A percentile compares a stretch with the other conserved stretches of the same genome.
These are phyloP conservation scores for Drosophila santomea DNA, from an alignment of 1,140 invertebrate species.

Conservation along the genomic window DNA sequence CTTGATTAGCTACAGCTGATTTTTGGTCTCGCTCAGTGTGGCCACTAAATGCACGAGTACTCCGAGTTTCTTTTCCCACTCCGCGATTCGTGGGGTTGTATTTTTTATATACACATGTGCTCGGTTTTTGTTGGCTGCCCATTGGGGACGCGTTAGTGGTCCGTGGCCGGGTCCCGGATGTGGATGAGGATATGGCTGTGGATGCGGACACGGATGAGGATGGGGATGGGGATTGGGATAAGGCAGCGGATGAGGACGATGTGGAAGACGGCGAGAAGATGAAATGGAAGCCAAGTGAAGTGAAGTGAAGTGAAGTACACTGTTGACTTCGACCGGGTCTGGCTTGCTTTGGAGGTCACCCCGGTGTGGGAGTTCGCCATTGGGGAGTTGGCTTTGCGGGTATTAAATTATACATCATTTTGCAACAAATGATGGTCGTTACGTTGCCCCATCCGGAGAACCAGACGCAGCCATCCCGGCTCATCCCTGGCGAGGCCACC, in stretches of 20 bases:
- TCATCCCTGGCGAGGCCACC: background rate
- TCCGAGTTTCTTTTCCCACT: conserved; percentile 44
- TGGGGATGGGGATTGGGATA: conserved; percentile 15
- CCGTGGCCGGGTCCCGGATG: conserved; percentile 60
- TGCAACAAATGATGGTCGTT: conserved; percentile 84
- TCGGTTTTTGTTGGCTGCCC: conserved; percentile 77
- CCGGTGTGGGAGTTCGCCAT: conserved; percentile 42
- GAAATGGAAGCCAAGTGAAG: conserved; percentile 50
- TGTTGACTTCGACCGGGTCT: conserved; percentile 76
- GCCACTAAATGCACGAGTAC: conserved; percentile 78
- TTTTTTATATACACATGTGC: conserved; percentile 72
- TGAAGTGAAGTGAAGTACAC: conserved; percentile 57
- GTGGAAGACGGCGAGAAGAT: conserved; percentile 18
- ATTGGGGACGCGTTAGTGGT: conserved; percentile 82
- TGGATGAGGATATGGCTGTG: conserved; percentile 30
- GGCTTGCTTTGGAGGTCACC: conserved; percentile 77
- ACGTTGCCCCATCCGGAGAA: conserved; percentile 35
- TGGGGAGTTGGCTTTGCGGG: conserved; percentile 83
- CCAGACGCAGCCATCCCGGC: background rate
- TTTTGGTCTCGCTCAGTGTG: conserved; percentile 4
- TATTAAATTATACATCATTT: conserved; percentile 84
- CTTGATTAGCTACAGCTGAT: background rate
- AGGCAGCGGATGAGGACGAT: background rate
- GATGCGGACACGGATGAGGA: conserved; percentile 9
- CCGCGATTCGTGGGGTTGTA: conserved; percentile 25